phyloP scores from a whole-genome alignment of 2,797 vertebrate genomes.

The Lagocephalus sceleratus region DNA sequence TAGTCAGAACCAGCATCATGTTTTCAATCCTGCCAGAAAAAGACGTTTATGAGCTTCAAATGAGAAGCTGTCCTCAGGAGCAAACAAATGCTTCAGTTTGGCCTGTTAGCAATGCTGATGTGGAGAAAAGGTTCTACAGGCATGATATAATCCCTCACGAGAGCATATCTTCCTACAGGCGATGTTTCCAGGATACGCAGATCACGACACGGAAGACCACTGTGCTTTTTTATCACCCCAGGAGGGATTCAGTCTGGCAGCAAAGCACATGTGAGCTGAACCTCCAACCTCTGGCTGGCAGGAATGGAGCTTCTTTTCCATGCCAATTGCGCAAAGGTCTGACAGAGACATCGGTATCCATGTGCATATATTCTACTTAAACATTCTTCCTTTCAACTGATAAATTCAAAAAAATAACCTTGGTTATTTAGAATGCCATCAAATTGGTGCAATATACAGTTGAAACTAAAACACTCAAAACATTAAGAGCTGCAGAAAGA shows the following conservation, averaged over 20 bases:
- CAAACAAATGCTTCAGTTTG: neutral
- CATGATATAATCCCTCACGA: constrained; percentile 10
- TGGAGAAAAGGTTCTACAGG: neutral
- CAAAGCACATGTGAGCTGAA: constrained; percentile 22
- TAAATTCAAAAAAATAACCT: neutral
- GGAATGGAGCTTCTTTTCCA: constrained; percentile 28
- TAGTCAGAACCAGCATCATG: too few relatives aligned
- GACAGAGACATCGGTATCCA: constrained; percentile 23
- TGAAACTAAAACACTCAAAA: constrained; percentile 48
- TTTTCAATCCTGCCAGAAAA: too few relatives aligned
- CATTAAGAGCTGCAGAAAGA: constrained; percentile 36
- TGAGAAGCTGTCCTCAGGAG: neutral
- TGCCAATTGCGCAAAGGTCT: constrained; percentile 43
- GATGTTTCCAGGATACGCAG: constrained; percentile 31
- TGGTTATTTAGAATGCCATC: too few relatives aligned
- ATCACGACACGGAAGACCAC: constrained; percentile 26
- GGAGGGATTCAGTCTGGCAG: constrained; percentile 12
- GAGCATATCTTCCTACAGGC: constrained; percentile 28
- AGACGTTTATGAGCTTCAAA: too few relatives aligned
- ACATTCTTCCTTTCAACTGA: constrained; percentile 29
- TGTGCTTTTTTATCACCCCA: constrained; percentile 6
- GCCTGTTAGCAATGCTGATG: constrained; percentile 6
- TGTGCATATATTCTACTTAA: constrained; percentile 24
- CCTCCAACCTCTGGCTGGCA: constrained; percentile 33
- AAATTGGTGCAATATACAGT: constrained; percentile 12